phyloP scores from a whole-genome alignment of 2,888 invertebrate genomes.

The Synergus gifuensis region DNA sequence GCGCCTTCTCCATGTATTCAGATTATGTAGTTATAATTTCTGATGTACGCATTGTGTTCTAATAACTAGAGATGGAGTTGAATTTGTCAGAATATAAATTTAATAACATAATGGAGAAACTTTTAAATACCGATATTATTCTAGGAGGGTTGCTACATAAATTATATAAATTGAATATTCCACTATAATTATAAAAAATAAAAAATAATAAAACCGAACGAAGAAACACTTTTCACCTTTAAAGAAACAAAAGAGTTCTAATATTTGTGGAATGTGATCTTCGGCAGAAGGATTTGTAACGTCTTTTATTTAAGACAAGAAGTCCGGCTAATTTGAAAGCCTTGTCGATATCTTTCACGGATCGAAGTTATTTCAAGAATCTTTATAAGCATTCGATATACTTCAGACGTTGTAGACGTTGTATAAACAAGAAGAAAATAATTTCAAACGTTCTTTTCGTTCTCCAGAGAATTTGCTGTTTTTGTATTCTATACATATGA shows the following conservation, averaged over 20 bases:
- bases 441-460: not conserved
- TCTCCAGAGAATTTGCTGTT: not conserved
- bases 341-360: conserved; percentile 1
- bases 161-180: not conserved
- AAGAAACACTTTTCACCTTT: not conserved
- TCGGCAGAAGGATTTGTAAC: not conserved
- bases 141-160: not conserved
- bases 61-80: not conserved
- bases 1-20: not conserved
- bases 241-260: not conserved
- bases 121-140: not conserved
- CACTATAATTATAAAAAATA: not conserved
- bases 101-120: not conserved
- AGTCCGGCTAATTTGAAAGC: not conserved
- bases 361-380: conserved; percentile 29
- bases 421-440: conserved; percentile 5
- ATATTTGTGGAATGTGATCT: not conserved
- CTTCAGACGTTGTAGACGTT: not conserved
- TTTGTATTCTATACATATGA: not conserved
- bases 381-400: conserved; percentile 7
- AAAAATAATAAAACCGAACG: not conserved
- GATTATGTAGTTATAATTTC: not conserved
- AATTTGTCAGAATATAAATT: not conserved
- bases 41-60: not conserved
- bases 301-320: not conserved